Evolutionary conservation across 2,888 invertebrate genomes (phyloP).

Genomic region (Calliscelio sp.): DNA sequence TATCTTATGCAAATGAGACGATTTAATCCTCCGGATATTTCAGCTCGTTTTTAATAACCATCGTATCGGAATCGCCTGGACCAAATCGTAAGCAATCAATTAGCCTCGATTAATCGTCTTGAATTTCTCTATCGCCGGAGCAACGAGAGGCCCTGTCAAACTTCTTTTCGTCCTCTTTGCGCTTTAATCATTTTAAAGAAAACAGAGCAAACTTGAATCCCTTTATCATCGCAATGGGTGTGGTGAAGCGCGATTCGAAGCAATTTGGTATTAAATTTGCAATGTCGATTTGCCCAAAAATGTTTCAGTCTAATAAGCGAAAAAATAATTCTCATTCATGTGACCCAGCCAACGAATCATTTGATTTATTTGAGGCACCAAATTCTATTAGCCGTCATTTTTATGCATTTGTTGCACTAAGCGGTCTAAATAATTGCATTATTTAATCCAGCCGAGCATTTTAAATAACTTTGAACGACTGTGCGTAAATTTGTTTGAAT

Average conservation of each 20-base stretch:
- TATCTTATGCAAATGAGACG: slow-evolving; percentile 85
- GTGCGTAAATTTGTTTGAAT: slow-evolving; percentile 69
- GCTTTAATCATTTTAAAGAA: neutral
- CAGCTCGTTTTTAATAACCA: slow-evolving; percentile 84
- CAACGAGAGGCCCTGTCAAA: neutral
- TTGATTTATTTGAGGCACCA: slow-evolving; percentile 11
- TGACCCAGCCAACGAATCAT: slow-evolving; percentile 28
- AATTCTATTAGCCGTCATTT: slow-evolving; percentile 30
- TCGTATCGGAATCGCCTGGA: slow-evolving; percentile 69
- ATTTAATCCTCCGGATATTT: slow-evolving; percentile 84
- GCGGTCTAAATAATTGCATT: slow-evolving; percentile 45
- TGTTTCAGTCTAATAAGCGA: neutral
- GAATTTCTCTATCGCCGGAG: slow-evolving; percentile 43
- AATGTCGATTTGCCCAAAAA: neutral
- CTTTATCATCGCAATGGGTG: no score
- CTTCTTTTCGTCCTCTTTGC: neutral
- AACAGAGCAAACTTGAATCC: neutral
- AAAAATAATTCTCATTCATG: slow-evolving; percentile 1
- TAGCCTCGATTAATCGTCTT: slow-evolving; percentile 69
- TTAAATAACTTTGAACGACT: slow-evolving; percentile 53
- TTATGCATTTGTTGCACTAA: slow-evolving; percentile 26
- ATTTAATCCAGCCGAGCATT: slow-evolving; percentile 42
- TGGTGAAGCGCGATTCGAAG: neutral
- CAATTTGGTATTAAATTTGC: neutral
- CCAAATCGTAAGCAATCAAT: slow-evolving; percentile 76